Evolutionary conservation across 2,113 vertebrate species (phyloP).

Genomic region (Choloepus hoffmanni): DNA sequence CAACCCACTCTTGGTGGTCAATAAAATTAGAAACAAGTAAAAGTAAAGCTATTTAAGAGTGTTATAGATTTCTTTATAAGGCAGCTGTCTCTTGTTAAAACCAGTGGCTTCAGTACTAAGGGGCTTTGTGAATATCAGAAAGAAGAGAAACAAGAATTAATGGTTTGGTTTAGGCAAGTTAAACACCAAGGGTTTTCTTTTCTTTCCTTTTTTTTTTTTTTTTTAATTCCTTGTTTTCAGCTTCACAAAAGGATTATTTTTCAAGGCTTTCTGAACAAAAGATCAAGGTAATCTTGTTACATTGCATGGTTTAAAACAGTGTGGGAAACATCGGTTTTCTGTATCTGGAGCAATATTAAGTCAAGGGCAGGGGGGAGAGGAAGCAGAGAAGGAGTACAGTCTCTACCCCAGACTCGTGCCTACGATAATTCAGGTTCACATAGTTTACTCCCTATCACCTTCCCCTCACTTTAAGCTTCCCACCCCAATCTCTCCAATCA

Average conservation of each 20-base stretch:
- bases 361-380: not conserved
- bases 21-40: constrained; percentile 77
- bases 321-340: not conserved
- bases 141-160: constrained; percentile 20
- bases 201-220: not conserved
- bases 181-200: constrained; percentile 19
- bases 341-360: not conserved
- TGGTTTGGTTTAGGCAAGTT: not conserved
- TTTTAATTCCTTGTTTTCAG: constrained; percentile 57
- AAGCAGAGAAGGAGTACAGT: not conserved
- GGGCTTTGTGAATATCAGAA: not conserved
- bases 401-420: not conserved
- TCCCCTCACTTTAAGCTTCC: not conserved
- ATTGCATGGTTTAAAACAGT: constrained; percentile 35
- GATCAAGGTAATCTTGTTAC: constrained; percentile 63
- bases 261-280: constrained; percentile 68
- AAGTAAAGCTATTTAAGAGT: not conserved
- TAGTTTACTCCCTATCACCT: not conserved
- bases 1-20: constrained; percentile 23
- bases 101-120: not conserved
- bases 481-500: not conserved
- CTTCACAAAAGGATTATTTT: constrained; percentile 53
- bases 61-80: not conserved
- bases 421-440: not conserved
- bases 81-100: constrained; percentile 38